Conservation (phyloP, 2,797 vertebrate species). For the Pteropus rufus region DNA sequence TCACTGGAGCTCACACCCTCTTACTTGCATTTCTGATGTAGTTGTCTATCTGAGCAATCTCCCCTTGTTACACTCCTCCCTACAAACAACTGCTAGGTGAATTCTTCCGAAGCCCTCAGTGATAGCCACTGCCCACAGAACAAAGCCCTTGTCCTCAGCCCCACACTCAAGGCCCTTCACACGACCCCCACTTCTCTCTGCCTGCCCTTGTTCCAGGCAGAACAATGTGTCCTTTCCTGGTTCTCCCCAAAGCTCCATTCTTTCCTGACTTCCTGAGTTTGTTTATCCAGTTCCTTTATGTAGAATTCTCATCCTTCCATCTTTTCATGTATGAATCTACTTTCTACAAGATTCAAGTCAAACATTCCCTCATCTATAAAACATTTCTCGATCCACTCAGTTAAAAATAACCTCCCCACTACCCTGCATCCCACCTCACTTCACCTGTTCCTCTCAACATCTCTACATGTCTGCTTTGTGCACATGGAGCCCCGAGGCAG, state of each 20-base stretch:
- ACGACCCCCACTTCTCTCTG: background rate
- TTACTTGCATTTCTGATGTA: background rate
- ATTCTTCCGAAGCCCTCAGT: background rate
- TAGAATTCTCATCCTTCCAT: background rate
- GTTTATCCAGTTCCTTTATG: background rate
- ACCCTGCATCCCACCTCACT: background rate
- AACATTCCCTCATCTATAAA: background rate
- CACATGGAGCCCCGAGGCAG: background rate
- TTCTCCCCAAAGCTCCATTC: background rate
- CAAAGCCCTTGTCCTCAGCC: background rate
- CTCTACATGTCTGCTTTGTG: background rate
- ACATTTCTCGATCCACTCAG: background rate
- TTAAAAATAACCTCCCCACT: background rate
- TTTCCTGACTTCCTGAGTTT: background rate
- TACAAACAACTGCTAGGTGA: background rate
- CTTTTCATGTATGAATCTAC: background rate
- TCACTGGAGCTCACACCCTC: background rate
- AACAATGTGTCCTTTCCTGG: background rate
- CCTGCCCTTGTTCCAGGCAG: background rate
- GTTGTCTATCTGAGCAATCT: background rate
- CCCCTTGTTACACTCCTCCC: background rate
- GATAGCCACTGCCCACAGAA: background rate
- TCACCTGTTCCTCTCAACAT: background rate
- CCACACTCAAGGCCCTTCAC: background rate
- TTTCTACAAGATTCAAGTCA: background rate